Evolutionary conservation across 2,888 invertebrate species (phyloP), one percentile per base, ranked within the genome.

Genomic region (Andrena minutula): DNA sequence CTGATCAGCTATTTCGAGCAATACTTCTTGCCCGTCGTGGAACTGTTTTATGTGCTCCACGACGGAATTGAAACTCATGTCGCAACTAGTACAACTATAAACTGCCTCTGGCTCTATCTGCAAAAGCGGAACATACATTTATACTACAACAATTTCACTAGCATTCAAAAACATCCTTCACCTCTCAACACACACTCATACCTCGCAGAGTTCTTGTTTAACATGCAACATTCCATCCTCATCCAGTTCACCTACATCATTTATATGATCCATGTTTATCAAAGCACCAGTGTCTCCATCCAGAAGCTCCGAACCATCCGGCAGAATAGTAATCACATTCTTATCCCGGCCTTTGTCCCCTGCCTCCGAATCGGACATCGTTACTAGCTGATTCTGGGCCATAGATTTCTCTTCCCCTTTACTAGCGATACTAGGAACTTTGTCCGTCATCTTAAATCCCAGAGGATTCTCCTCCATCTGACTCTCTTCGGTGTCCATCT

Each of bases 1-100:
- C 61, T 90, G 92, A 51, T 92, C 93, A 3, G 91, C 92, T 92
- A 94, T 96, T 95, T 96, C 96, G 75, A 96, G 94, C 64, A 96
- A 95, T 72, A 96, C 96, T 92, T 96, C 96, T 90, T 97, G 96
- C 68, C 96, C 96, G 90, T 95, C 95, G 89, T 97, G 96, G 89
- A 95, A 96, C 83, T 95, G 95, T 80, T 95, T 95, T 87, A 97
- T 95, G 89, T 97, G 96, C 1, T 96, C 96, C 79, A 96, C 93
- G 4, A 96, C 95, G 0, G 96, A 96, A 41, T 95, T 94, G 89
- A 96, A 96, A 73, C 95, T 95, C 71, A 96, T 95, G 1, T 95
- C 95, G 89, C 96, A 96, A 75, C 95, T 95, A 80, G 96, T 96
- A 88, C 96, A 97, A 84, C 95, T 95, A 92, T 96, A 96, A 32